A percentile compares a stretch with the other conserved stretches of the same genome.
Conservation (phyloP, 2,113 vertebrate species). For the Macroglossus sobrinus region DNA sequence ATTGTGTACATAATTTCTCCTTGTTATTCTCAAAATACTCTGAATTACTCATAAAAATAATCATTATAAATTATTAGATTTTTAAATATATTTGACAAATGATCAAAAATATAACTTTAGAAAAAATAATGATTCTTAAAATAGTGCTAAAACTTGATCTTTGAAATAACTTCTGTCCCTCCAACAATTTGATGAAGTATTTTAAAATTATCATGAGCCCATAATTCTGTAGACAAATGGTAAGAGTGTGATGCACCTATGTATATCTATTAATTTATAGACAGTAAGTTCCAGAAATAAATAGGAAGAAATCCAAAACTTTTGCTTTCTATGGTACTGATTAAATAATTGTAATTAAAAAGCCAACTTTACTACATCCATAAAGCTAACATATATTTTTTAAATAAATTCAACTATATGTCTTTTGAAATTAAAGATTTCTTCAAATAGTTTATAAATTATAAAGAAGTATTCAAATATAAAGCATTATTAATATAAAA, state of each 20-base stretch:
- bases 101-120: not conserved
- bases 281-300: not conserved
- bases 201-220: not conserved
- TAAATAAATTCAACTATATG: not conserved
- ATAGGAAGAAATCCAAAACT: not conserved
- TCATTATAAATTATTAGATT: not conserved
- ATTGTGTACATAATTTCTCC: not conserved
- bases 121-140: not conserved
- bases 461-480: not conserved
- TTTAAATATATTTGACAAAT: slow-evolving; percentile 1
- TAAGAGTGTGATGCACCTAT: not conserved
- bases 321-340: not conserved
- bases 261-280: not conserved
- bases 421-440: not conserved
- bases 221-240: not conserved
- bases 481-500: not conserved
- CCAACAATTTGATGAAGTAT: not conserved
- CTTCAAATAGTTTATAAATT: not conserved
- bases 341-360: not conserved
- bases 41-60: slow-evolving; percentile 29
- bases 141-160: not conserved
- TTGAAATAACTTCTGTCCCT: not conserved
- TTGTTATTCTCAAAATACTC: not conserved
- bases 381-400: not conserved
- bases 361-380: not conserved